phyloP scores from a whole-genome alignment of 2,797 vertebrate species.

The Xiphophorus birchmanni region DNA sequence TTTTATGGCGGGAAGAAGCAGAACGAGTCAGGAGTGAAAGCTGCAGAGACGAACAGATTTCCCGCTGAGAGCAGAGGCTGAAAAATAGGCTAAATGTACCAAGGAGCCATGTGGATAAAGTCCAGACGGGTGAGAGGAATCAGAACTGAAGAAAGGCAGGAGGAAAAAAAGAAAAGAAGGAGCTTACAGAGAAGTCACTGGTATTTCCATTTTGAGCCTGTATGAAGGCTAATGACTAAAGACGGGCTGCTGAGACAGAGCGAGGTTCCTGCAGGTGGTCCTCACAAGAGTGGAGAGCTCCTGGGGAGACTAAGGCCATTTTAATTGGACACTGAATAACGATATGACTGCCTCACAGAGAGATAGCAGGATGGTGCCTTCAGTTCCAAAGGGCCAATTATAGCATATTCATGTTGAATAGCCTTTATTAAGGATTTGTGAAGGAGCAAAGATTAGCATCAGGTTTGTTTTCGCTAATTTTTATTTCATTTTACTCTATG shows the following conservation, averaged over 20 bases:
- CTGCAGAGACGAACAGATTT: slow-evolving; percentile 35
- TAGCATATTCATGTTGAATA: slow-evolving; percentile 29
- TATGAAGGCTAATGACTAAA: slow-evolving; percentile 65
- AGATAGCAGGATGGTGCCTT: slow-evolving; percentile 44
- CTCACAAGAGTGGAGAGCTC: slow-evolving; percentile 56
- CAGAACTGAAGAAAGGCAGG: slow-evolving; percentile 20
- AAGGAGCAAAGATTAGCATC: slow-evolving; percentile 25
- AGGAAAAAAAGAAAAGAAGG: slow-evolving; percentile 24
- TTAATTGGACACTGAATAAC: slow-evolving; percentile 79
- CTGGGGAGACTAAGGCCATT: slow-evolving; percentile 60
- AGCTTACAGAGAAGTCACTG: slow-evolving; percentile 42
- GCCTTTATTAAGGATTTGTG: slow-evolving; percentile 46
- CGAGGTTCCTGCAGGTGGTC: slow-evolving; percentile 66
- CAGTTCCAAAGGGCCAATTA: slow-evolving; percentile 66
- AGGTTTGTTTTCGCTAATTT: slow-evolving; percentile 8
- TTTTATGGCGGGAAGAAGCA: slow-evolving; percentile 9
- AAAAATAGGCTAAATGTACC: slow-evolving; percentile 53
- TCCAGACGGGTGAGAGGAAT: slow-evolving; percentile 37
- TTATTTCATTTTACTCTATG: background rate
- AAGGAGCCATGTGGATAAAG: slow-evolving; percentile 48
- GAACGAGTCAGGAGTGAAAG: slow-evolving; percentile 34
- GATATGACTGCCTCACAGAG: slow-evolving; percentile 61
- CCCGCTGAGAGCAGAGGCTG: slow-evolving; percentile 49
- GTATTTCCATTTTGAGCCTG: slow-evolving; percentile 64
- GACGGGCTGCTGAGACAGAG: slow-evolving; percentile 56